Evolutionary conservation across 2,113 vertebrate genomes (phyloP).

Genomic region (Equus quagga): DNA sequence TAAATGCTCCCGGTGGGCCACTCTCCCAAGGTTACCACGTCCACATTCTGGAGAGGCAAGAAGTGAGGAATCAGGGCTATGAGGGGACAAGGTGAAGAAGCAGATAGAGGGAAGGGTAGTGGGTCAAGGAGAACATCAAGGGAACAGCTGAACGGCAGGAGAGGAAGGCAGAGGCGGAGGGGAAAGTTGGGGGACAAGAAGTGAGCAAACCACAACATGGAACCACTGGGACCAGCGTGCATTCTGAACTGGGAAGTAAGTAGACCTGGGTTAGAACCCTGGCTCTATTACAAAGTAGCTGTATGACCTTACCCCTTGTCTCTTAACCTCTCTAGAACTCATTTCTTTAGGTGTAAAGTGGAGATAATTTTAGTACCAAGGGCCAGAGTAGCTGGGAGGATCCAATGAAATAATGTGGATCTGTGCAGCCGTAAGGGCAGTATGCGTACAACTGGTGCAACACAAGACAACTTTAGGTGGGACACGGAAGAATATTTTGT

Average conservation of each 20-base stretch:
- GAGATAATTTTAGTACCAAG: background rate
- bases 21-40: rapidly evolving
- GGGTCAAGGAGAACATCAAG: background rate
- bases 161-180: background rate
- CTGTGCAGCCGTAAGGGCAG: background rate
- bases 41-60: conserved; percentile 75
- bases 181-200: background rate
- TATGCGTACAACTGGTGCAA: background rate
- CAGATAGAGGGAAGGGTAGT: background rate
- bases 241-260: background rate
- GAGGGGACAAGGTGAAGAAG: background rate
- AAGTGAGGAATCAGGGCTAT: background rate
- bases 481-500: background rate
- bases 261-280: background rate
- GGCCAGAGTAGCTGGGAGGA: background rate
- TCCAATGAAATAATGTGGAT: background rate
- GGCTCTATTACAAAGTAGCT: background rate
- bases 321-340: background rate
- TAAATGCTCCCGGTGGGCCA: background rate
- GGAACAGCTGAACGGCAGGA: background rate
- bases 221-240: background rate
- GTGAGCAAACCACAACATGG: background rate
- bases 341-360: background rate
- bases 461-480: background rate
- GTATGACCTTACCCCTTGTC: background rate